Percentiles rank a stretch among this genome's conserved stretches.
These are phyloP conservation scores for Drosophila subsilvestris DNA, from an alignment of 2,888 invertebrate species.

Conservation along the genomic window DNA sequence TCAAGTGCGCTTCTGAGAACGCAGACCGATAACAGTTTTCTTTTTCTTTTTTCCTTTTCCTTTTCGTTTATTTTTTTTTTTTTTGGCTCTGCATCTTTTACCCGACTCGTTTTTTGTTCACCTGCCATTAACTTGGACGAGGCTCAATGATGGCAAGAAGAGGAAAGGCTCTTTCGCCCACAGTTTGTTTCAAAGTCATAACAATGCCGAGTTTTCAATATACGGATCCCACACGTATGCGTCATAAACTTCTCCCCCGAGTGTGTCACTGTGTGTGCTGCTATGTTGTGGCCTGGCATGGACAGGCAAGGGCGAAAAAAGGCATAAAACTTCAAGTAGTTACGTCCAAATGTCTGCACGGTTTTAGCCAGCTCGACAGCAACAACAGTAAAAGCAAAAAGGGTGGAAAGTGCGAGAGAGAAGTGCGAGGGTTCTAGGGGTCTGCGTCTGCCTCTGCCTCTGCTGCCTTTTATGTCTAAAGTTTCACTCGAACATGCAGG, in stretches of 20 bases:
- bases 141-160: constrained; percentile 10
- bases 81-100: constrained; percentile 4
- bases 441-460: background rate
- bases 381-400: constrained; percentile 46
- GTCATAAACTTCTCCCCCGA: constrained; percentile 53
- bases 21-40: constrained; percentile 67
- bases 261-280: constrained; percentile 7
- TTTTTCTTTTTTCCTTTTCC: constrained; percentile 22
- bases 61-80: constrained; percentile 12
- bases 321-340: constrained; percentile 72
- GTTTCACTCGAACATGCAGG: constrained; percentile 39
- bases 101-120: constrained; percentile 12
- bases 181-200: constrained; percentile 58
- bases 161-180: constrained; percentile 20
- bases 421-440: constrained; percentile 20
- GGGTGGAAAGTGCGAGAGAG: constrained; percentile 39
- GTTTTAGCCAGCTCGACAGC: constrained; percentile 42
- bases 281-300: constrained; percentile 11
- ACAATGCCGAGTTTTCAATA: constrained; percentile 73
- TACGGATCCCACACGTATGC: constrained; percentile 61
- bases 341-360: constrained; percentile 63
- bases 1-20: constrained; percentile 76
- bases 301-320: constrained; percentile 16
- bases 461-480: constrained; percentile 59
- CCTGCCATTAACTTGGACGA: constrained; percentile 39